Base-by-base conservation (phyloP, 2,113 vertebrate species). In the Archocentrus centrarchus region DNA sequence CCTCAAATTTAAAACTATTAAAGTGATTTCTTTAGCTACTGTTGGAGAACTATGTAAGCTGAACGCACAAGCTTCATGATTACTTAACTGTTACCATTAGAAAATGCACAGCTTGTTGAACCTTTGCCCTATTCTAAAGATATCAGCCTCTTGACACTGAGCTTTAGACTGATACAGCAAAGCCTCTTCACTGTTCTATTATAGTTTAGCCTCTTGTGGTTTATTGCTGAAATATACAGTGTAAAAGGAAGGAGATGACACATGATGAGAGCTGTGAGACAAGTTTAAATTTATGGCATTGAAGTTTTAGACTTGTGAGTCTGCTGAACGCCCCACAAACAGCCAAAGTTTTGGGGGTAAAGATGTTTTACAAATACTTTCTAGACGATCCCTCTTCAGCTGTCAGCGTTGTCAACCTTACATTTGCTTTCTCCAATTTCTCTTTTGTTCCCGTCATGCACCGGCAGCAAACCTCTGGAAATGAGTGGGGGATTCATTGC, bases 401-500 rank as follows among this genome's bases (percentile, higher is more conserved):
- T 92, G 90, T 90, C 91, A 88, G 6, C 17, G 66, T 75, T 87
- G 83, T 90, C 86, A 77, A 68, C 13, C 24, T 81, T 90, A 87
- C 87, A 68, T 88, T 91, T 86, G 87, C 83, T 90, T 87, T 86
- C 85, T 70, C 41, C 81, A 68, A 70, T 84, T 87, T 84, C 77
- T 80, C 79, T 85, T 88, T 90, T 90, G 88, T 90, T 91, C 66
- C 86, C 47, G 76, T 86, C 88, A 84, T 83, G 88, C 91, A 85
- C 77, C 77, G 6, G 89, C 85, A 77, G 73, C 62, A 88, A 85
- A 84, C 84, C 63, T 35, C 82, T 87, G 84, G 77, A 85, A 92
- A 92, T 68, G 84, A 91, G 86, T n/a, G 61, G 59, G 66, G 79
- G 59, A 88, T 86, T 91, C 87, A 88, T 85, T 87, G 90, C 59